These are phyloP conservation scores for Hemiprocne comata DNA, from an alignment of 2,113 vertebrate genomes.

Conservation along the genomic window DNA sequence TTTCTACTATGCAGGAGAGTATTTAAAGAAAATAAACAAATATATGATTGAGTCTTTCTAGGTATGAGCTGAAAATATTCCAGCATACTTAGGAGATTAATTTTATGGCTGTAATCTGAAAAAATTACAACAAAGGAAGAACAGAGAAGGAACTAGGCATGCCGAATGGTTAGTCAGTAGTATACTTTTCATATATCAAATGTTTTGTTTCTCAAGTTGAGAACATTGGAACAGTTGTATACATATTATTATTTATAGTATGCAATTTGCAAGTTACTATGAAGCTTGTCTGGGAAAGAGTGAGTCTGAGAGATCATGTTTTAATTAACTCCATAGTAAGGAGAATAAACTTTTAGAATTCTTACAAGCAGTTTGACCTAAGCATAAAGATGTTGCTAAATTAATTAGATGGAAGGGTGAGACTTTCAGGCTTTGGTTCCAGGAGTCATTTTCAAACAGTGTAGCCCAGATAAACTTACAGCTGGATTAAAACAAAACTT, in stretches of 20 bases:
- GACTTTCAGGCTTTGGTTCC: background rate
- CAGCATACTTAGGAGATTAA: background rate
- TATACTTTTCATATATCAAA: background rate
- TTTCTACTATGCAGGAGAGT: background rate
- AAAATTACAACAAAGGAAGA: background rate
- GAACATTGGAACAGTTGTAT: background rate
- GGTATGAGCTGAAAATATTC: background rate
- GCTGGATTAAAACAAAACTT: background rate
- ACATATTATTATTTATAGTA: background rate
- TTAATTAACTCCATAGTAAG: background rate
- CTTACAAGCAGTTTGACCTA: background rate
- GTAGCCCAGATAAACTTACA: background rate
- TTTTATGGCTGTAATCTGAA: background rate
- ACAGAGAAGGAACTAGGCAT: rapidly evolving
- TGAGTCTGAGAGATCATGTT: background rate
- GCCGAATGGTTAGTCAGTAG: background rate
- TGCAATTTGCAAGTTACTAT: background rate
- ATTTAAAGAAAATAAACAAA: background rate
- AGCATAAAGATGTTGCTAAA: background rate
- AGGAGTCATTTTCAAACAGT: background rate
- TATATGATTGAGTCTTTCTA: background rate
- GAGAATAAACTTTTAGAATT: background rate
- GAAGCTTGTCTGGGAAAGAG: background rate
- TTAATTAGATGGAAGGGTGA: background rate
- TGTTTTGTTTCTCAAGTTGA: background rate